phyloP scores from a whole-genome alignment of 2,797 vertebrate species.

The Amblyopsis hoosieri region DNA sequence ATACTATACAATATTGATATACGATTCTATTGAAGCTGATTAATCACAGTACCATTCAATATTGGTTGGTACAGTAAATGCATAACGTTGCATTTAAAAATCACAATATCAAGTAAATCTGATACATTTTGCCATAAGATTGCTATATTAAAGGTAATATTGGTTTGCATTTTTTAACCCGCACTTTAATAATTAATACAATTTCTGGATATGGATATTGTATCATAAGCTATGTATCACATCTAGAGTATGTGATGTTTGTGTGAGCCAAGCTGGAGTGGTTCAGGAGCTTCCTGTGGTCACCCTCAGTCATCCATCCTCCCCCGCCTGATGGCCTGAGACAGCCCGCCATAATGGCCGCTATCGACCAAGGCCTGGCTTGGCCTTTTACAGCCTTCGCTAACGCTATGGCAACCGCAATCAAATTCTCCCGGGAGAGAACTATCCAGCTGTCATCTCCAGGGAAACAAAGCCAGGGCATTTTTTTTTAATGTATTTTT shows the following conservation, averaged over 20 bases:
- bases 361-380: constrained; percentile 48
- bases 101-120: no score
- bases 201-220: neutral
- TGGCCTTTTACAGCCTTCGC: constrained; percentile 36
- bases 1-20: no score
- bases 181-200: no score
- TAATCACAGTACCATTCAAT: no score
- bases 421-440: constrained; percentile 21
- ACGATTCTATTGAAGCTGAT: no score
- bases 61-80: no score
- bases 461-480: constrained; percentile 40
- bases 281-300: neutral
- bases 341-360: constrained; percentile 21
- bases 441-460: constrained; percentile 48
- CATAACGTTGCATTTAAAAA: no score
- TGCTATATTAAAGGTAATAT: no score
- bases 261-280: neutral
- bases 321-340: constrained; percentile 27
- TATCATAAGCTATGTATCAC: neutral
- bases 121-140: no score
- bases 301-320: constrained; percentile 12
- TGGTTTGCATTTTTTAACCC: no score
- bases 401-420: constrained; percentile 45
- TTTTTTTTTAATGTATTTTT: constrained; percentile 52
- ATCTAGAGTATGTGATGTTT: neutral